Base-by-base conservation (phyloP, 2,888 invertebrate species). In the Drosophila aldrichi region DNA sequence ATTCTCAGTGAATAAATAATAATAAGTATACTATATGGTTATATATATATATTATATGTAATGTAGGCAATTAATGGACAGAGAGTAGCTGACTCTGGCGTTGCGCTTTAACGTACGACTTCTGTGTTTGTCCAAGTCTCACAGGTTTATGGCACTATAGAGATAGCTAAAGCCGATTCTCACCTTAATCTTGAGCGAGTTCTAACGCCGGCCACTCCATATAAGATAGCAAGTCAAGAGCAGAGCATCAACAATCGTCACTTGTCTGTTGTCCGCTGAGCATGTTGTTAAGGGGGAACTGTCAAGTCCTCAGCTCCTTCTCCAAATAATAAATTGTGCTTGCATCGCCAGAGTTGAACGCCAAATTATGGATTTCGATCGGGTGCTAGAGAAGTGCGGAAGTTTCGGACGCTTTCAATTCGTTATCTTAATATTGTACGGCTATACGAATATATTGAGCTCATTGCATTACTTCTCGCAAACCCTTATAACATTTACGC, bases 381-480 rank as follows among this genome's bases (percentile, higher is more conserved):
- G 88, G 1, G 94, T 94, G 88, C 89, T 95, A 29, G 91, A 92
- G 40, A 93, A 94, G 74, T 94, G 93, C 36, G 95, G 95, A 3
- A 94, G 94, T 87, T 94, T 94, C 77, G 93, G 93, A 8, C 92
- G 92, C 55, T 94, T 93, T 75, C 95, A 95, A 77, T 89, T 92
- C 40, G 91, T 94, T 9, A 77, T 95, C 34, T 90, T 95, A 77
- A 69, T 92, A 8, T 82, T 94, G 4, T 95, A 94, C 81, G 94
- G 94, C 52, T 84, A 93, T 36, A 93, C 94, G 40, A 95, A 95
- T 85, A 85, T 94, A 2, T 83, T 94, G 40, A 94, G 94, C 2
- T 94, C 94, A 0, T 93, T 94, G 88, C 94, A 95, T 82, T 95
- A 94, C 88, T 95, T 94, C 81, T 94, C 94, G 9, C 95, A 95